Percentiles rank a stretch among this genome's conserved stretches.
Conservation (phyloP, 2,113 vertebrate species). For the Oreochromis aureus region DNA sequence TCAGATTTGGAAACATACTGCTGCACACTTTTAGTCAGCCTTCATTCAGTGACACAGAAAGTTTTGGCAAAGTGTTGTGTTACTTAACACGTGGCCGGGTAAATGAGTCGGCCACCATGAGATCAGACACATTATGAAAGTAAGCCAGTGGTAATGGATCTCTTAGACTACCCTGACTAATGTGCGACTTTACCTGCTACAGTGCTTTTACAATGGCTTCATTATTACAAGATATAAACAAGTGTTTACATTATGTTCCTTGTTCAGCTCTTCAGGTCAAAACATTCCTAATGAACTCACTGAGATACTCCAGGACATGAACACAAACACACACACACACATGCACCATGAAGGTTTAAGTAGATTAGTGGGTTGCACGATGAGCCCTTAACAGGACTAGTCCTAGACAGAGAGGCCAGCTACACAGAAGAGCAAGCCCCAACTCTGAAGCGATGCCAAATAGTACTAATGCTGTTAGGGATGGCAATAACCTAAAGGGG, state of each 20-base stretch:
- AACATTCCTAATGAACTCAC: not conserved
- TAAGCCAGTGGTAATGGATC: not conserved
- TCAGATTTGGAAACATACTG: not conserved
- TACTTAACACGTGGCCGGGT: not conserved
- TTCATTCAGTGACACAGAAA: not conserved
- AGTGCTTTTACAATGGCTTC: not conserved
- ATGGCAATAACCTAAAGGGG: not conserved
- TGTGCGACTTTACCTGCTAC: not conserved
- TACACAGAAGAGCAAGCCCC: not conserved
- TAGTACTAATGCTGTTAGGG: not conserved
- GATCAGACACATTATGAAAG: not conserved
- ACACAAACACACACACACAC: not conserved
- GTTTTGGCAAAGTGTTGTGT: not conserved
- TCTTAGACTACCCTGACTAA: not conserved
- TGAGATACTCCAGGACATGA: not conserved
- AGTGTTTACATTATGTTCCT: not conserved
- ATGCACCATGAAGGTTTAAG: slow-evolving; percentile 8
- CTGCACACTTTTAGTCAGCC: not conserved
- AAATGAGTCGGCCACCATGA: not conserved
- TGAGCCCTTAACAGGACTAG: slow-evolving; percentile 37
- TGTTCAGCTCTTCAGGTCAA: not conserved
- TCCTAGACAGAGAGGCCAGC: slow-evolving; percentile 6
- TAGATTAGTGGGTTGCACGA: slow-evolving; percentile 34
- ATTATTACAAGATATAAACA: not conserved
- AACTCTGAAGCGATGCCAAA: not conserved